A percentile compares a stretch with the other conserved stretches of the same genome.
Evolutionary conservation across 2,797 vertebrate species (phyloP).

Genomic region (Manis javanica): DNA sequence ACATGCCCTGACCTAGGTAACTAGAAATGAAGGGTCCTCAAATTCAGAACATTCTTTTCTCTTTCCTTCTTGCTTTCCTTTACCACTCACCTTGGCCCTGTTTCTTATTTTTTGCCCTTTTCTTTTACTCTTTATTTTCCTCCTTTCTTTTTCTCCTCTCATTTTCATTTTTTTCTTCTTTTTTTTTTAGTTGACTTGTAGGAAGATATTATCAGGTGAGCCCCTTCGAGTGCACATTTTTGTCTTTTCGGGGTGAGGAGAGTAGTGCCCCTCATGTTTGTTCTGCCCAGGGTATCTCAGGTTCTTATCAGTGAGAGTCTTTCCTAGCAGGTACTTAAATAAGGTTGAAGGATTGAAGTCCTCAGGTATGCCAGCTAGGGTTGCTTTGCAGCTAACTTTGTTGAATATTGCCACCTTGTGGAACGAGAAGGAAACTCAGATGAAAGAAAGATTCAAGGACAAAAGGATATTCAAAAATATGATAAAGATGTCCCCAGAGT

Average conservation of each 20-base stretch:
- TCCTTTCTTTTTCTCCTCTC: background rate
- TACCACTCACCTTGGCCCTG: background rate
- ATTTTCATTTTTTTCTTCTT: background rate
- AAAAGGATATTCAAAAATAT: background rate
- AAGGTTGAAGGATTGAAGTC: background rate
- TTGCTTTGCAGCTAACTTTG: background rate
- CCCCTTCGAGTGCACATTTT: background rate
- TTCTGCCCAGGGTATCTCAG: background rate
- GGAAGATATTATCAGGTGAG: background rate
- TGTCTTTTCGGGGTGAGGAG: background rate
- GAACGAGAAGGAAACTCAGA: background rate
- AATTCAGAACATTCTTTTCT: background rate
- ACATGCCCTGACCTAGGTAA: background rate
- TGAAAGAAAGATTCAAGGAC: background rate
- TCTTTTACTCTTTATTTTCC: background rate
- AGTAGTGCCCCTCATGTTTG: background rate
- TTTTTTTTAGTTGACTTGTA: background rate
- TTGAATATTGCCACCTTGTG: constrained; percentile 68
- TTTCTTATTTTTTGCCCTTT: background rate
- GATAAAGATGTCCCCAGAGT: background rate
- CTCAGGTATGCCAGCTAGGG: background rate
- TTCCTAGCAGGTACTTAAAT: background rate
- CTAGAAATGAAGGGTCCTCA: background rate
- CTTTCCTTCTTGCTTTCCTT: background rate
- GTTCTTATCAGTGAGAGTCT: background rate